phyloP scores from a whole-genome alignment of 2,113 vertebrate species.

The Clinocottus analis region DNA sequence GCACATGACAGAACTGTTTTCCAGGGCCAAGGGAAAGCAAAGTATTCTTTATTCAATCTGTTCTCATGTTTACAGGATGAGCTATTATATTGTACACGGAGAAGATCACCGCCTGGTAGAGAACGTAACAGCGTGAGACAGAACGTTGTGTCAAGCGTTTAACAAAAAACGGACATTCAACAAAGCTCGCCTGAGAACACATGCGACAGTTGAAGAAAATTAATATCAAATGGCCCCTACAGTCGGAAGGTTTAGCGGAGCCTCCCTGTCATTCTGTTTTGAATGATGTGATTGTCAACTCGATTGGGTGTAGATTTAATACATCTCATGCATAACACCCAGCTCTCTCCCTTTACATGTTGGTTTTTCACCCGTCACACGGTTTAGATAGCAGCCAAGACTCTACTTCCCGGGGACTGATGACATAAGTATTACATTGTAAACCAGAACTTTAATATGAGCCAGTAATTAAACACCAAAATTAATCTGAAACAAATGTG shows the following conservation, averaged over 20 bases:
- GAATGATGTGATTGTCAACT: constrained; percentile 65
- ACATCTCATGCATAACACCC: constrained; percentile 41
- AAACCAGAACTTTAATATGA: constrained; percentile 29
- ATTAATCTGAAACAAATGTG: constrained; percentile 32
- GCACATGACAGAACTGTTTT: constrained; percentile 82
- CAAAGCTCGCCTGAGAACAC: constrained; percentile 16
- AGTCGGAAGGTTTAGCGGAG: constrained; percentile 26
- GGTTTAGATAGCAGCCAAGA: constrained; percentile 18
- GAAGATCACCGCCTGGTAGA: constrained; percentile 60
- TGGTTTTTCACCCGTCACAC: constrained; percentile 33
- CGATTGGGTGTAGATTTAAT: constrained; percentile 41
- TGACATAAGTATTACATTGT: constrained; percentile 42
- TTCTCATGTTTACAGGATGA: constrained; percentile 80
- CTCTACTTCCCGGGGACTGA: constrained; percentile 34
- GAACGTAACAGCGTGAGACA: constrained; percentile 33
- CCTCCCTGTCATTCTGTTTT: constrained; percentile 29
- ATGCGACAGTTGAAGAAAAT: constrained; percentile 45
- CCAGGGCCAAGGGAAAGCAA: constrained; percentile 75
- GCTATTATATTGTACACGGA: constrained; percentile 68
- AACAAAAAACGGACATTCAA: constrained; percentile 37
- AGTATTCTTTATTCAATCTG: constrained; percentile 84
- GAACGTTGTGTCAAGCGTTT: constrained; percentile 39
- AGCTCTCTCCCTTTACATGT: constrained; percentile 49
- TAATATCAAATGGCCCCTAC: constrained; percentile 33
- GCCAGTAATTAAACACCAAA: constrained; percentile 16